Evolutionary conservation across 2,113 vertebrate species (phyloP).

Genomic region (Salvelinus namaycush): DNA sequence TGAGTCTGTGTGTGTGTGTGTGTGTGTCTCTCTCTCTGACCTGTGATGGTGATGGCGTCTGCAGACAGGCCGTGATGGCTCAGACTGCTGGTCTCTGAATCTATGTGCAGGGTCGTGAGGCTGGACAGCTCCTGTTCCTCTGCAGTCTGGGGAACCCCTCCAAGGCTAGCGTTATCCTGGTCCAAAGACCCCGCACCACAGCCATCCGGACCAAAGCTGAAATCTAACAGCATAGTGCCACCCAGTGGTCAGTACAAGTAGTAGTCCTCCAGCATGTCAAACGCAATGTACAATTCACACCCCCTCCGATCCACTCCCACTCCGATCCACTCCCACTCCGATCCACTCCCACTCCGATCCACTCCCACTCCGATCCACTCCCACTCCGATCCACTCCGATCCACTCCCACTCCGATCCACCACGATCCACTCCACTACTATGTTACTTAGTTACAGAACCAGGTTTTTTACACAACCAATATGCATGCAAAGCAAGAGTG

Average conservation of each 20-base stretch:
- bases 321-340: no score
- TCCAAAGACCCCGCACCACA: conserved; percentile 76
- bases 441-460: no score
- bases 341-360: no score
- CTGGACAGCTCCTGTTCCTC: conserved; percentile 95
- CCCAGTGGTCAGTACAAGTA: not conserved
- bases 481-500: not conserved
- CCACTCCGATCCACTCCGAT: no score
- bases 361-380: no score
- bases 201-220: conserved; percentile 84
- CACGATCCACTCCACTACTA: no score
- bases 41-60: conserved; percentile 90
- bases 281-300: conserved; percentile 53
- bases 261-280: not conserved
- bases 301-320: no score
- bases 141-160: conserved; percentile 74
- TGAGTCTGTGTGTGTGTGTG: conserved; percentile 91
- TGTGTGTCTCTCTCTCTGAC: conserved; percentile 88
- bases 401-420: no score
- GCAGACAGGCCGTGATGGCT: conserved; percentile 87
- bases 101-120: conserved; percentile 91
- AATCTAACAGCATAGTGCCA: conserved; percentile 74
- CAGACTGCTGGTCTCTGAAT: conserved; percentile 96
- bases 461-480: no score
- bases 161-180: conserved; percentile 73